These are phyloP conservation scores for Araneus ventricosus DNA, from an alignment of 1,140 invertebrate genomes.

Conservation along the genomic window DNA sequence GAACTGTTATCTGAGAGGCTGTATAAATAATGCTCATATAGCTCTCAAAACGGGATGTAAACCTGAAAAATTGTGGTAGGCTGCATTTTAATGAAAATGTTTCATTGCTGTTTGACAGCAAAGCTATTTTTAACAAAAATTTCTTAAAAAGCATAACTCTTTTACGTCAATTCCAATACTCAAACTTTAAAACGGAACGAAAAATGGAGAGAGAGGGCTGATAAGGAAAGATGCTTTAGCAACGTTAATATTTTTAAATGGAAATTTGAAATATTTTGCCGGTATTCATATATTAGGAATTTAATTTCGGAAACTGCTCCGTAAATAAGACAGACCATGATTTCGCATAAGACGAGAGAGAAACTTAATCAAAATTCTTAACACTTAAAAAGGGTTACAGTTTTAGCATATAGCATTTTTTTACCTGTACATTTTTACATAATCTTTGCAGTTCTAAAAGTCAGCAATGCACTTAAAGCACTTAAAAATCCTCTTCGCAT, in stretches of 20 bases:
- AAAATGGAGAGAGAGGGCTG: not conserved
- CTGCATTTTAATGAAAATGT: too few species aligned
- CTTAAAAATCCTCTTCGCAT: not conserved
- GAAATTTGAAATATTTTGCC: not conserved
- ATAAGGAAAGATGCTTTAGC: not conserved
- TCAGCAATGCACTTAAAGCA: not conserved
- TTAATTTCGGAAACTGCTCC: not conserved
- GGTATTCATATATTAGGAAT: not conserved
- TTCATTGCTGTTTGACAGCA: too few species aligned
- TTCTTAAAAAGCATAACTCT: too few species aligned
- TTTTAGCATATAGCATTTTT: not conserved
- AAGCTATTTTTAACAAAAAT: too few species aligned
- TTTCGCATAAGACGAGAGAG: not conserved
- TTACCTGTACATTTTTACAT: not conserved
- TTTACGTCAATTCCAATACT: too few species aligned
- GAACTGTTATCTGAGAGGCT: too few species aligned
- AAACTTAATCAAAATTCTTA: not conserved
- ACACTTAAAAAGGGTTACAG: not conserved
- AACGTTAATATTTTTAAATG: not conserved
- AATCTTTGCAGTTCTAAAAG: not conserved
- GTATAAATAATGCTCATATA: too few species aligned
- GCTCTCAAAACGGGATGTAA: too few species aligned
- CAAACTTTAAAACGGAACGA: too few species aligned
- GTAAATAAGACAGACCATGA: not conserved
- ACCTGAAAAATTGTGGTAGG: too few species aligned